Evolutionary conservation across 2,113 vertebrate species (phyloP).

Genomic region (Ivindomyrus marchei): DNA sequence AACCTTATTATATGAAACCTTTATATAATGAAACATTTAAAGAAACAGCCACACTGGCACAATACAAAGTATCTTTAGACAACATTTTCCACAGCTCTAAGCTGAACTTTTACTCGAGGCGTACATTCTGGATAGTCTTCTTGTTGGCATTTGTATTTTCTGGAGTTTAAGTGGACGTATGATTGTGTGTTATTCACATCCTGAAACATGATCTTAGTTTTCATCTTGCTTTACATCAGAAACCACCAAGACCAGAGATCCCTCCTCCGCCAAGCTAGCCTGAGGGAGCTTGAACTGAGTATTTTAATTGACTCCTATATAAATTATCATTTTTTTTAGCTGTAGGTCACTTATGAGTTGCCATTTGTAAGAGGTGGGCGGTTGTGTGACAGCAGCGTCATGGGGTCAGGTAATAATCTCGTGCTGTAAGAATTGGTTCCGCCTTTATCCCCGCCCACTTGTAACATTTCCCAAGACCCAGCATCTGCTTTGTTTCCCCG

Average conservation of each 20-base stretch:
- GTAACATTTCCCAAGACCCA: neutral
- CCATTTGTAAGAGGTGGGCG: neutral
- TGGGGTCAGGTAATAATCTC: neutral
- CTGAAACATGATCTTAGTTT: neutral
- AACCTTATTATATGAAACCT: too few relatives aligned
- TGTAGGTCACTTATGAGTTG: neutral
- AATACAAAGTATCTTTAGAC: neutral
- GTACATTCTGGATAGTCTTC: neutral
- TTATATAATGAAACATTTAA: too few relatives aligned
- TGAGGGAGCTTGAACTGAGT: neutral
- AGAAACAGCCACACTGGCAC: neutral
- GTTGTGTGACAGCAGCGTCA: neutral
- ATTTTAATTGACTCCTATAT: neutral
- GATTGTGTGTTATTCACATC: neutral
- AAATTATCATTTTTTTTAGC: neutral
- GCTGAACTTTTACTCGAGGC: neutral
- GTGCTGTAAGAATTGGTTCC: neutral
- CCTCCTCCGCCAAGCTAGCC: neutral
- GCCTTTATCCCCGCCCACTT: neutral
- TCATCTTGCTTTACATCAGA: neutral
- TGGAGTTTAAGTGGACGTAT: neutral
- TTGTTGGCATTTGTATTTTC: neutral
- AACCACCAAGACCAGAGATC: neutral
- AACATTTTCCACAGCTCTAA: neutral
- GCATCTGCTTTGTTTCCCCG: neutral